Base-by-base conservation (phyloP, 2,888 invertebrate species). In the Blastobasis lacticolella region DNA sequence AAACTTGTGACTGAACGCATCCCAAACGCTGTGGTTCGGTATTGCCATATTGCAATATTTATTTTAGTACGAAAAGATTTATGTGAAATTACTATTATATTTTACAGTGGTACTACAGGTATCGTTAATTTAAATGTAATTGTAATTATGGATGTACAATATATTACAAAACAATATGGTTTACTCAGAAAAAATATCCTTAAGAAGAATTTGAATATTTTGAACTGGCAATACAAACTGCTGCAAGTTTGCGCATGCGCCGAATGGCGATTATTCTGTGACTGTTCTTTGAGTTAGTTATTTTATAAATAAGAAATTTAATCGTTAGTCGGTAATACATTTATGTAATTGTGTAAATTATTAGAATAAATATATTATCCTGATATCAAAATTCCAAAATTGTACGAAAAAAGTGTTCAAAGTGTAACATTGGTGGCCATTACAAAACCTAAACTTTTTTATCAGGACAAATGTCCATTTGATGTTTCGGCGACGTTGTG, bases 401-500 rank as follows among this genome's bases (percentile, higher is more conserved):
- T 65, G 65, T 63, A 69, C 70, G 67, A 68, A 67, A 67, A 69
- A 76, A 80, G 83, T 85, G 84, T 69, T 73, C 75, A 77, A 68
- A 84, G 86, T 87, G 85, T 83, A 83, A 79, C 86, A 86, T 83
- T 81, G 87, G 87, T 87, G 87, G 88, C 88, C 88, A 88, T 88
- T 88, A 87, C 88, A 85, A 88, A 86, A 84, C 79, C 83, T 83
- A 86, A 88, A 86, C 83, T 87, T 87, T 83, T 87, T 85, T 86
- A 85, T 81, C 86, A 75, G 82, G 78, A 84, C 84, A 80, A 87
- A 85, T 86, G 86, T 87, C 88, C 83, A 86, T 81, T 86, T 85
- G 88, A 87, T 88, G 88, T 87, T 88, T 87, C 86, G 87, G 87
- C 87, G 87, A 87, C 86, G 84, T 84, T 85, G 86, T 86, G 85